Conservation (phyloP, 2,113 vertebrate species). For the Mustela lutreola region DNA sequence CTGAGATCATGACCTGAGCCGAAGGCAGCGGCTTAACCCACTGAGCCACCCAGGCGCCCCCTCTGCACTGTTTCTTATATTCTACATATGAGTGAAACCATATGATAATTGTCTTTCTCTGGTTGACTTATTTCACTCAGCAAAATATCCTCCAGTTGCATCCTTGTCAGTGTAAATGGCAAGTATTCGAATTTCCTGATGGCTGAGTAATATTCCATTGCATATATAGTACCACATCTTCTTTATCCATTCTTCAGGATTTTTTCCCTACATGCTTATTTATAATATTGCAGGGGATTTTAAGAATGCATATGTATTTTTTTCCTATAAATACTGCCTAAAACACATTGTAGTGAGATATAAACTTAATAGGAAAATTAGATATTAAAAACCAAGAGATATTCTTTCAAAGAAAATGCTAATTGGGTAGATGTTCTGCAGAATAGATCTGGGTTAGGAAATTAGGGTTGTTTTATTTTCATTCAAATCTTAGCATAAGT, state of each 20-base stretch:
- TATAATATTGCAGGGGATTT: neutral
- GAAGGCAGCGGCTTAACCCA: no score
- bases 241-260: neutral
- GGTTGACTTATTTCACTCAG: no score
- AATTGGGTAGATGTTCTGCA: neutral
- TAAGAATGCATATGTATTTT: neutral
- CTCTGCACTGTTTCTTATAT: no score
- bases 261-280: neutral
- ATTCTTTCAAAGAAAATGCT: neutral
- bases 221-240: no score
- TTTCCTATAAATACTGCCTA: neutral
- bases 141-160: no score
- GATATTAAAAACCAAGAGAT: neutral
- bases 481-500: neutral
- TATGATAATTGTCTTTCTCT: no score
- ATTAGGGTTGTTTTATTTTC: neutral
- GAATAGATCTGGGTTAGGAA: neutral
- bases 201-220: no score
- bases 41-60: no score
- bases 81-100: no score
- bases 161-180: no score
- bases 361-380: neutral
- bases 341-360: neutral
- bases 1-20: no score
- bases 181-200: no score